A percentile compares a stretch with the other conserved stretches of the same genome.
phyloP scores from a whole-genome alignment of 2,888 invertebrate species.

The Plebejus anna region DNA sequence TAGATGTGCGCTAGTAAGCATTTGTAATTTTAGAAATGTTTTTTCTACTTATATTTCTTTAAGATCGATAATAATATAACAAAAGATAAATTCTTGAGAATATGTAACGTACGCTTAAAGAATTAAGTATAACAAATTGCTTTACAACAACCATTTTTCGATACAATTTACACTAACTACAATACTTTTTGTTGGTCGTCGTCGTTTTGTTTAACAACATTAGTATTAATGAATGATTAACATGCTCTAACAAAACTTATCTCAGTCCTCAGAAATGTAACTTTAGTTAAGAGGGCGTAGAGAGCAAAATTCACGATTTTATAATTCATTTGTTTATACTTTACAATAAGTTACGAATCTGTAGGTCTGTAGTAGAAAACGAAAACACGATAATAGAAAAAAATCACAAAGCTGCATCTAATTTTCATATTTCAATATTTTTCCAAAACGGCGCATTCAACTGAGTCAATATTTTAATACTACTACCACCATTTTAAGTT shows the following conservation, averaged over 20 bases:
- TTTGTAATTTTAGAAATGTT: background rate
- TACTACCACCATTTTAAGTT: too few relatives aligned
- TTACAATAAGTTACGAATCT: too few relatives aligned
- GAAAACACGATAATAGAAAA: too few relatives aligned
- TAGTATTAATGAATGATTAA: background rate
- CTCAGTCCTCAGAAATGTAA: background rate
- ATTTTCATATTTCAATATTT: too few relatives aligned
- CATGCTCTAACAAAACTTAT: background rate
- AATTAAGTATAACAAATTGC: slow-evolving; percentile 56
- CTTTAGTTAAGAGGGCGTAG: background rate
- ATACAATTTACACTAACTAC: slow-evolving; percentile 19
- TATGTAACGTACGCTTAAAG: slow-evolving; percentile 34
- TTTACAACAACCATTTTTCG: slow-evolving; percentile 22
- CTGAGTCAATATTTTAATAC: too few relatives aligned
- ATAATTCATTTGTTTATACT: too few relatives aligned
- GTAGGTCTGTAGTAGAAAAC: too few relatives aligned
- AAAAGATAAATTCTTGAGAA: slow-evolving; percentile 1
- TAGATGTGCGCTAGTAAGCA: background rate
- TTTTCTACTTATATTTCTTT: background rate
- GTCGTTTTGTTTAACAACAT: slow-evolving; percentile 1
- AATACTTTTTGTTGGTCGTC: slow-evolving; percentile 24
- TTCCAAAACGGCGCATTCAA: too few relatives aligned
- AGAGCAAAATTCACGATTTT: too few relatives aligned
- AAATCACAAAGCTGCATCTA: too few relatives aligned
- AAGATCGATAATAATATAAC: background rate